Conservation (phyloP, 92 coral and sea anemone genomes). For the Siderastrea radians region DNA sequence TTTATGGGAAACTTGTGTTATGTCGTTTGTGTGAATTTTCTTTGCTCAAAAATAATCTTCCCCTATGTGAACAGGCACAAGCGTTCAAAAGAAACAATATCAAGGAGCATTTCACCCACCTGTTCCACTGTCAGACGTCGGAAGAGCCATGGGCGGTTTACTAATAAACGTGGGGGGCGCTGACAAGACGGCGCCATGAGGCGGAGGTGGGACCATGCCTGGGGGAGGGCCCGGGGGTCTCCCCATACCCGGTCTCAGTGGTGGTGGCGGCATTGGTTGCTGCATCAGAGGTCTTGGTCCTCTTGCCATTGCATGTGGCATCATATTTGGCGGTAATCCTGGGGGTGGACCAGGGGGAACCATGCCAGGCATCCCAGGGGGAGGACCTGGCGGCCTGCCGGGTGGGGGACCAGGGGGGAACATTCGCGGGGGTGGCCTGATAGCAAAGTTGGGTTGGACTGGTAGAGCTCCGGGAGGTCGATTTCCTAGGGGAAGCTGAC, state of each 20-base stretch:
- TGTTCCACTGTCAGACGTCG: constrained; percentile 66
- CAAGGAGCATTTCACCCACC: constrained; percentile 19
- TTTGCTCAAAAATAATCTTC: too few relatives aligned
- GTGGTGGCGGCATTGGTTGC: constrained; percentile 84
- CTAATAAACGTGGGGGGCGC: constrained; percentile 98
- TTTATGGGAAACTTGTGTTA: too few relatives aligned
- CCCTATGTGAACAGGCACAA: too few relatives aligned
- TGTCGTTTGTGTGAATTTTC: too few relatives aligned
- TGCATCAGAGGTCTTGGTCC: constrained; percentile 92
- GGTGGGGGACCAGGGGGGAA: constrained; percentile 99
- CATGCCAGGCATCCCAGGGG: constrained; percentile 92
- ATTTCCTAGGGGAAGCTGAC: constrained; percentile 85
- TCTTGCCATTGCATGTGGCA: constrained; percentile 80
- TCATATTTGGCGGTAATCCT: constrained; percentile 91
- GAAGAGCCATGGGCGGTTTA: constrained; percentile 88
- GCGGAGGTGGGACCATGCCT: constrained; percentile 88
- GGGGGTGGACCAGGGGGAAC: constrained; percentile 97
- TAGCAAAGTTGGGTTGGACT: constrained; percentile 92
- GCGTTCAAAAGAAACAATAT: too few relatives aligned
- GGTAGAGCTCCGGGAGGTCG: constrained; percentile 67
- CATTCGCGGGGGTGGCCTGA: constrained; percentile 94
- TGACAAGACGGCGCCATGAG: constrained; percentile 94
- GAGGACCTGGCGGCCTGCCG: constrained; percentile 90
- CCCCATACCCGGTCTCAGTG: constrained; percentile 86
- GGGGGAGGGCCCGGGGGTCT: constrained; percentile 94